Evolutionary conservation across 2,113 vertebrate species (phyloP).

Genomic region (Leptobrachium ailaonicum): DNA sequence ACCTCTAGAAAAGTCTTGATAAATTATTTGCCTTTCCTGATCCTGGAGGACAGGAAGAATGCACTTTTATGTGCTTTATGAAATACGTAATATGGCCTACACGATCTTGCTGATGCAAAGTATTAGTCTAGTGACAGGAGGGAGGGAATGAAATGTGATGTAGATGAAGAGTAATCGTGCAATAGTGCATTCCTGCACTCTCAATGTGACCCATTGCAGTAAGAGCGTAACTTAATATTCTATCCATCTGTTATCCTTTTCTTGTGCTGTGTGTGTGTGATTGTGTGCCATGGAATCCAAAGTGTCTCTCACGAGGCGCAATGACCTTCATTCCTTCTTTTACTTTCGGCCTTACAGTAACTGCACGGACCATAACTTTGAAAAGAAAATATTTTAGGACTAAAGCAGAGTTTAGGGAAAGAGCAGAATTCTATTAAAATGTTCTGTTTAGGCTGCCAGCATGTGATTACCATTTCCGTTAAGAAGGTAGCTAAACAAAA

Average conservation of each 20-base stretch:
- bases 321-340: no score
- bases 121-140: conserved; percentile 40
- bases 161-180: conserved; percentile 11
- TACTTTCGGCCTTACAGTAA: no score
- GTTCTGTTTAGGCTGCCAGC: background rate
- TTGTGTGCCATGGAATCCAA: no score
- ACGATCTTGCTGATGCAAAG: conserved; percentile 57
- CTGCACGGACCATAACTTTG: no score
- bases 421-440: no score
- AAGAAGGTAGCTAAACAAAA: background rate
- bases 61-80: conserved; percentile 71
- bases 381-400: no score
- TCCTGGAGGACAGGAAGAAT: conserved; percentile 71
- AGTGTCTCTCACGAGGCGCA: no score
- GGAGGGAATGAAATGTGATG: background rate
- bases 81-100: conserved; percentile 69
- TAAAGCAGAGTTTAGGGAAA: no score
- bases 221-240: no score
- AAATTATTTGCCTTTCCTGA: conserved; percentile 67
- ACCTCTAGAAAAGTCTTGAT: conserved; percentile 59
- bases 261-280: no score
- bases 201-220: no score
- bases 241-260: no score
- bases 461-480: conserved; percentile 5
- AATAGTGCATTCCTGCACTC: conserved; percentile 3